Evolutionary conservation across 1,140 invertebrate species (phyloP), one percentile per base, ranked within the genome.

Genomic region (Hormaphis cornu): DNA sequence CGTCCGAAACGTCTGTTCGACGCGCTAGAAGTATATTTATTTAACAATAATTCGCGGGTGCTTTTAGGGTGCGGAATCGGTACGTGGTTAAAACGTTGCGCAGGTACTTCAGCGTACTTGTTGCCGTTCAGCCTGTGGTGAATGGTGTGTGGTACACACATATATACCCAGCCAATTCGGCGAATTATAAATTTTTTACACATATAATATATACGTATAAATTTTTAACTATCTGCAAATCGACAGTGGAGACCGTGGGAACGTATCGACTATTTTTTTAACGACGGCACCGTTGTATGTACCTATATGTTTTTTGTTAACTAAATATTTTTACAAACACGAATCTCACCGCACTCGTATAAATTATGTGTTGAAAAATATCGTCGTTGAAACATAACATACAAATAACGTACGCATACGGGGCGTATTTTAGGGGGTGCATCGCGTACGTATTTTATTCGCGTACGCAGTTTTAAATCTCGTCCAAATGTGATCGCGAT

Each of bases 21-120:
- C 12, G 54, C n/a, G 40, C 54, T 20, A 33, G 54, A 22, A 58
- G n/a, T n/a, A 58, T 58, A 58, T 58, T 58, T 58, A 58, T 58
- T 58, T 40, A 58, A n/a, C n/a, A n/a, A 58, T 58, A 58, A 58
- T 40, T 58, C 33, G 24, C 35, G 16, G 40, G 33, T 58, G 54
- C 40, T 58, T 42, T 58, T 58, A 24, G 54, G 33, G 54, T 6
- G 54, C 54, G 35, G n/a, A 58, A 58, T 58, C 54, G 40, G 40
- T 58, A 58, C 54, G 54, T n/a, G n/a, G n/a, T 58, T 58, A 40
- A 20, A 37, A 16, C 33, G 24, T 40, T 40, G 24, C 40, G 54
- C 54, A 58, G 40, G 54, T 18, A n/a, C n/a, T n/a, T n/a, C n/a
- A n/a, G n/a, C 14, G 50, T 58, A 58, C 54, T 58, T 58, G 35